Evolutionary conservation across 2,797 vertebrate species (phyloP).

Genomic region (Hippocampus kuda): DNA sequence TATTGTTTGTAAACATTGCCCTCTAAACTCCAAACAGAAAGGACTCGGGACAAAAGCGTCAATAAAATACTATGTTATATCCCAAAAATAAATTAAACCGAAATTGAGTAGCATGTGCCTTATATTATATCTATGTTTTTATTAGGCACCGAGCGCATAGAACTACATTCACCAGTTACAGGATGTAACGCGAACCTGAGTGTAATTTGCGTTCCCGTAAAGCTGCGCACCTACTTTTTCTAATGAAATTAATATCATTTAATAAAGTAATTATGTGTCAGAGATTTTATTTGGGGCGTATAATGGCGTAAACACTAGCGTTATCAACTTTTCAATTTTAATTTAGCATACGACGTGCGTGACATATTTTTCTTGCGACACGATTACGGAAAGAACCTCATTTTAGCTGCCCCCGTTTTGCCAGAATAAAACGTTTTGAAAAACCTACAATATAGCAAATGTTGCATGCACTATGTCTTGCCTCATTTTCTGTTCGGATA

Average conservation of each 20-base stretch:
- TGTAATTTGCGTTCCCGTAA: slow-evolving; percentile 44
- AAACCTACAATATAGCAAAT: background rate
- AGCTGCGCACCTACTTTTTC: slow-evolving; percentile 24
- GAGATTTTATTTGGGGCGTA: background rate
- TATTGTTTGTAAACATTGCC: slow-evolving; percentile 1
- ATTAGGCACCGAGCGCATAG: background rate
- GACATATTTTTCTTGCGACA: slow-evolving; percentile 28
- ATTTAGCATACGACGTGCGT: background rate
- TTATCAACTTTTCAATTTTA: background rate
- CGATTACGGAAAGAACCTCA: slow-evolving; percentile 7
- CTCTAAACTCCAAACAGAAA: background rate
- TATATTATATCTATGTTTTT: fast-evolving
- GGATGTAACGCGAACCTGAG: slow-evolving; percentile 32
- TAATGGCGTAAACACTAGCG: fast-evolving
- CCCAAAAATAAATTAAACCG: fast-evolving
- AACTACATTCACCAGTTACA: slow-evolving; percentile 35
- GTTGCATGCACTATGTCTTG: background rate
- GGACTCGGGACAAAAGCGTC: fast-evolving
- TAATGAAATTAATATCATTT: background rate
- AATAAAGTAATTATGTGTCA: fast-evolving
- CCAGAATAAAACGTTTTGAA: slow-evolving; percentile 4
- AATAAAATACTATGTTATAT: background rate
- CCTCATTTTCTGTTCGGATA: background rate
- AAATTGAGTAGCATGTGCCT: fast-evolving
- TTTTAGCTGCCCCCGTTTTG: slow-evolving; percentile 9